Evolutionary conservation across 2,888 invertebrate species (phyloP).

Genomic region (Volucella inanis): DNA sequence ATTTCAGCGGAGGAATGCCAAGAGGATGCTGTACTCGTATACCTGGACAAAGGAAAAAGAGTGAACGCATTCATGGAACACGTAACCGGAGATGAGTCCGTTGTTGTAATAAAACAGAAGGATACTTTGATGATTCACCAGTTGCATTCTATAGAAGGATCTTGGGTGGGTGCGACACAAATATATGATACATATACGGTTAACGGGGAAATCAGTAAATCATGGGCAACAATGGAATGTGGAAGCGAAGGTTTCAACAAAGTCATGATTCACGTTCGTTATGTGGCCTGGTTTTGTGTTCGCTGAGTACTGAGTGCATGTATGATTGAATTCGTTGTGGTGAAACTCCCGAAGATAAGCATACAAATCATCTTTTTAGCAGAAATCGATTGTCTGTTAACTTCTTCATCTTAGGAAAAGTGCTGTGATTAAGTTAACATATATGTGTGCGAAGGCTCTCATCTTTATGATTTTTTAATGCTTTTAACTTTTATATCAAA

Average conservation of each 20-base stretch:
- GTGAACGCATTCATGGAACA: neutral
- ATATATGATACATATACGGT: slow-evolving; percentile 15
- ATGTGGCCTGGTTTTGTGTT: slow-evolving; percentile 9
- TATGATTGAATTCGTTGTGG: neutral
- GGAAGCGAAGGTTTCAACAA: slow-evolving; percentile 13
- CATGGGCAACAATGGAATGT: slow-evolving; percentile 21
- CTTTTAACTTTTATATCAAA: no score
- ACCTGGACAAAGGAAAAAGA: neutral
- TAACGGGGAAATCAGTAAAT: slow-evolving; percentile 15
- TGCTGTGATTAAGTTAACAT: neutral
- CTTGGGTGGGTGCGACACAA: slow-evolving; percentile 22
- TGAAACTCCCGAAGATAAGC: neutral
- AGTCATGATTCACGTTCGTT: slow-evolving; percentile 35
- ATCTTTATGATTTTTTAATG: no score
- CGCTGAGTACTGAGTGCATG: neutral
- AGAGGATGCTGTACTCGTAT: slow-evolving; percentile 10
- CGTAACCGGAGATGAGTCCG: neutral
- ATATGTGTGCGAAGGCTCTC: no score
- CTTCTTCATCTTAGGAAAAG: neutral
- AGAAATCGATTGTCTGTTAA: neutral
- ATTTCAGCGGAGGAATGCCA: slow-evolving; percentile 23
- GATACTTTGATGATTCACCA: slow-evolving; percentile 54
- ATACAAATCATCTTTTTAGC: slow-evolving; percentile 10
- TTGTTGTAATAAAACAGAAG: slow-evolving; percentile 33
- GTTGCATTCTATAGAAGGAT: slow-evolving; percentile 24